A percentile compares a stretch with the other conserved stretches of the same genome.
These are phyloP conservation scores for Boleophthalmus pectinirostris DNA, from an alignment of 2,113 vertebrate species.

Conservation along the genomic window DNA sequence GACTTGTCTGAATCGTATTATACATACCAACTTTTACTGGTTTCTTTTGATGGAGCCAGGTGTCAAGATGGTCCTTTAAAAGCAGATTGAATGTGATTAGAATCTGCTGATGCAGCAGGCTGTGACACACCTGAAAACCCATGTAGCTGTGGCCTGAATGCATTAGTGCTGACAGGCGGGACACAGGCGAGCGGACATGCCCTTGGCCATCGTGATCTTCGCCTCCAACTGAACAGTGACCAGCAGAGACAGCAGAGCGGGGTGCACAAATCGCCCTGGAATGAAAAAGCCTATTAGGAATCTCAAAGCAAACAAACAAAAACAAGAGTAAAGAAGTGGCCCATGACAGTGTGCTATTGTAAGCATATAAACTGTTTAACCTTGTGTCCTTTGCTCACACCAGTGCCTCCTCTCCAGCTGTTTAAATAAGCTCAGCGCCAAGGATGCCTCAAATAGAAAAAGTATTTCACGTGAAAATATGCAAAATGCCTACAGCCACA, in stretches of 20 bases:
- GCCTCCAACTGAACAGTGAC: conserved; percentile 48
- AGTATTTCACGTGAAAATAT: conserved; percentile 58
- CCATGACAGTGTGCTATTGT: conserved; percentile 53
- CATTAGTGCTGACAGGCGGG: conserved; percentile 77
- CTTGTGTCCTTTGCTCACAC: conserved; percentile 68
- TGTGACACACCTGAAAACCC: conserved; percentile 73
- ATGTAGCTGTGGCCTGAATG: conserved; percentile 74
- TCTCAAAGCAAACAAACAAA: conserved; percentile 60
- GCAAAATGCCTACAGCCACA: conserved; percentile 30
- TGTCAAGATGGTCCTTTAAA: conserved; percentile 82
- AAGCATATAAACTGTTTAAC: conserved; percentile 73
- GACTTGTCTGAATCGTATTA: conserved; percentile 60
- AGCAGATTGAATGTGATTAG: conserved; percentile 82
- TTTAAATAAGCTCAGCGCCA: conserved; percentile 70
- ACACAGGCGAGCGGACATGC: conserved; percentile 62
- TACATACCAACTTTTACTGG: conserved; percentile 59
- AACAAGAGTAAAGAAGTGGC: conserved; percentile 32
- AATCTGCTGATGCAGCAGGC: conserved; percentile 77
- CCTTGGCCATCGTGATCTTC: conserved; percentile 72
- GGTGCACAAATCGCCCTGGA: conserved; percentile 33
- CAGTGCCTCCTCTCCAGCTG: conserved; percentile 60
- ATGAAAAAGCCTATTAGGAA: conserved; percentile 49
- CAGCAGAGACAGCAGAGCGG: conserved; percentile 26
- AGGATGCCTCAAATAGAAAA: conserved; percentile 68
- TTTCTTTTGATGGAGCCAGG: conserved; percentile 76